Base-by-base conservation (phyloP, 2,113 vertebrate species). In the Narcine bancroftii region DNA sequence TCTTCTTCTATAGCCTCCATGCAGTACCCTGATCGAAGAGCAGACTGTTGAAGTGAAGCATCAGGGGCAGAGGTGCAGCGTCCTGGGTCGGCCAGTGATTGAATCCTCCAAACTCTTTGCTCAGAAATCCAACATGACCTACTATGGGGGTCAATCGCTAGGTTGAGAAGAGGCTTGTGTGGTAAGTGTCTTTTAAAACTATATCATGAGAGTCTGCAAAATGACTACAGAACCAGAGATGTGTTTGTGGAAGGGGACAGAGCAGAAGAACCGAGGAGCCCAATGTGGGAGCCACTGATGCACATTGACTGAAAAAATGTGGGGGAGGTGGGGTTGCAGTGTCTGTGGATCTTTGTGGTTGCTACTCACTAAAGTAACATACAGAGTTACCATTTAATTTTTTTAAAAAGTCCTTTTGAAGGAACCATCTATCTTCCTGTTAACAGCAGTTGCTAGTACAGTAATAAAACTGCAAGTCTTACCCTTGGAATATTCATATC, bases 91-190 rank as follows among this genome's bases (percentile, higher is more conserved):
- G 33, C 93, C 92, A 29, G 33, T 0, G 92, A 92, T 93, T 13
- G 69, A 93, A 39, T 69, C 39, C n/a, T 93, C 93, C 87, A 93
- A 93, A 89, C 92, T 94, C 93, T 77, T 56, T 72, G 89, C 92
- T 72, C 91, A 93, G 92, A 94, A 94, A 93, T 91, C 94, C 45
- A 93, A 92, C 42, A 17, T 92, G 10, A 93, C 93, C 6, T 94
- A 94, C 93, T 93, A 66, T 13, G 91, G 94, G 87, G 93, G 0
- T 15, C 83, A 92, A 94, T 95, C 50, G 91, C 92, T 76, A 92
- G 89, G 33, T 93, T 72, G 93, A 95, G 94, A 29, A 94, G 94
- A 75, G n/a, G 91, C n/a, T 81, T 87, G 26, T 93, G 65, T 0
- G 71, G 92, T 94, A 93, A 95, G 92, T 93, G 93, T 56, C 29